These are phyloP conservation scores for Poecilia wingei DNA, from an alignment of 2,797 vertebrate species.

Conservation along the genomic window DNA sequence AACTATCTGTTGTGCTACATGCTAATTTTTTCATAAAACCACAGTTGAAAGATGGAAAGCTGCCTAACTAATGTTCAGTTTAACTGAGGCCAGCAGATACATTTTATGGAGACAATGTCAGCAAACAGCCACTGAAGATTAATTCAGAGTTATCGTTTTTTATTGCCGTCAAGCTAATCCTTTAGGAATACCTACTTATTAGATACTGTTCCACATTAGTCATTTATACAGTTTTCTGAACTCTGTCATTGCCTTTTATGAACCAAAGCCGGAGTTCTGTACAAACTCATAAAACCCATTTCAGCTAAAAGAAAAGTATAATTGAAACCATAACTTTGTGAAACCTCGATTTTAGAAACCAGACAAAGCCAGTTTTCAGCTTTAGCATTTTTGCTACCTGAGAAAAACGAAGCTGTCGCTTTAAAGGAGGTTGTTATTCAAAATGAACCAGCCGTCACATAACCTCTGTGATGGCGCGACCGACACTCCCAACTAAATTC, in stretches of 20 bases:
- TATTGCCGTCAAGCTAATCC: slow-evolving; percentile 46
- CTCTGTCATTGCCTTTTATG: slow-evolving; percentile 9
- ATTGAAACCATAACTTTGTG: neutral
- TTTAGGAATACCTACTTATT: slow-evolving; percentile 31
- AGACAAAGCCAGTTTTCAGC: neutral
- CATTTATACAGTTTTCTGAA: slow-evolving; percentile 31
- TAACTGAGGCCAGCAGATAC: slow-evolving; percentile 52
- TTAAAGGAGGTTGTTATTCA: neutral
- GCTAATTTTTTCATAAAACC: slow-evolving; percentile 49
- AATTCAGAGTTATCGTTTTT: slow-evolving; percentile 44
- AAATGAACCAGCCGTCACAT: neutral
- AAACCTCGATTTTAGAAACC: neutral
- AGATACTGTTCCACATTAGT: slow-evolving; percentile 9
- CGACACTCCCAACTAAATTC: slow-evolving; percentile 2
- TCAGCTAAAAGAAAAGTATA: neutral
- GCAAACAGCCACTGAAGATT: slow-evolving; percentile 56
- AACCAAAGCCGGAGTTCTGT: slow-evolving; percentile 1
- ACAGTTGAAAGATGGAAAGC: slow-evolving; percentile 50
- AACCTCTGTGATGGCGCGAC: slow-evolving; percentile 1
- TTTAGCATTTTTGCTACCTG: neutral
- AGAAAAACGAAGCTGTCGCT: neutral
- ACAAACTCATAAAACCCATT: neutral
- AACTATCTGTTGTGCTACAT: slow-evolving; percentile 35
- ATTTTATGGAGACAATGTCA: slow-evolving; percentile 51
- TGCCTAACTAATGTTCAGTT: slow-evolving; percentile 48